Evolutionary conservation across 2,888 invertebrate species (phyloP).

Genomic region (Phengaris alcon): DNA sequence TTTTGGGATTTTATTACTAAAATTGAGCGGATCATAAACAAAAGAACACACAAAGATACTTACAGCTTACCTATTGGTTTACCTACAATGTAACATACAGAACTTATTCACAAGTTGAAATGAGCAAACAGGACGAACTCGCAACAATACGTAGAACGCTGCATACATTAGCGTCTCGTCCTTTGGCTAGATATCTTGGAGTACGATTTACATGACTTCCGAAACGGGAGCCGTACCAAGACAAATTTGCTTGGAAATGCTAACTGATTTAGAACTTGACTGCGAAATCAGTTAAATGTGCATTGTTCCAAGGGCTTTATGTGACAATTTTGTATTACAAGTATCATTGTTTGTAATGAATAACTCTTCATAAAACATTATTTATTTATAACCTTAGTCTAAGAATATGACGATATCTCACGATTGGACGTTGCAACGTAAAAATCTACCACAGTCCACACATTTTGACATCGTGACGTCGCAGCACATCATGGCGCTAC

Average conservation of each 20-base stretch:
- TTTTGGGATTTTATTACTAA: not conserved
- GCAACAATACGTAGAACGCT: conserved; percentile 70
- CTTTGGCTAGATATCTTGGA: conserved; percentile 73
- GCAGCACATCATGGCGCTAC: too few species aligned
- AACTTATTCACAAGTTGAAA: conserved; percentile 43
- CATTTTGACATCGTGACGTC: too few species aligned
- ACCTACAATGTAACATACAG: conserved; percentile 2
- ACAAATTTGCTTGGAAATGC: conserved; percentile 36
- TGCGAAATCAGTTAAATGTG: conserved; percentile 5
- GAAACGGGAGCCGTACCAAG: conserved; percentile 61
- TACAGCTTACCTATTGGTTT: not conserved
- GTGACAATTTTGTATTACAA: not conserved
- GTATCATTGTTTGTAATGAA: not conserved
- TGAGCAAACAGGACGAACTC: conserved; percentile 69
- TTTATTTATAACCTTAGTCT: too few species aligned
- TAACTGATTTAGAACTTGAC: conserved; percentile 34
- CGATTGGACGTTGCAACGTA: too few species aligned
- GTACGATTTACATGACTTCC: conserved; percentile 77
- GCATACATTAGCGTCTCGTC: conserved; percentile 78
- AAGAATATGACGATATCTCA: too few species aligned
- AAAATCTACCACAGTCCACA: too few species aligned
- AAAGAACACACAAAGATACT: conserved; percentile 9
- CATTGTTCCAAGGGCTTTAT: not conserved
- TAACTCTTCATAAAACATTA: too few species aligned
- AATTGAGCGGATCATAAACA: not conserved